Percentiles rank a stretch among this genome's conserved stretches.
Evolutionary conservation across 2,113 vertebrate species (phyloP).

Genomic region (Aviceda subcristata): DNA sequence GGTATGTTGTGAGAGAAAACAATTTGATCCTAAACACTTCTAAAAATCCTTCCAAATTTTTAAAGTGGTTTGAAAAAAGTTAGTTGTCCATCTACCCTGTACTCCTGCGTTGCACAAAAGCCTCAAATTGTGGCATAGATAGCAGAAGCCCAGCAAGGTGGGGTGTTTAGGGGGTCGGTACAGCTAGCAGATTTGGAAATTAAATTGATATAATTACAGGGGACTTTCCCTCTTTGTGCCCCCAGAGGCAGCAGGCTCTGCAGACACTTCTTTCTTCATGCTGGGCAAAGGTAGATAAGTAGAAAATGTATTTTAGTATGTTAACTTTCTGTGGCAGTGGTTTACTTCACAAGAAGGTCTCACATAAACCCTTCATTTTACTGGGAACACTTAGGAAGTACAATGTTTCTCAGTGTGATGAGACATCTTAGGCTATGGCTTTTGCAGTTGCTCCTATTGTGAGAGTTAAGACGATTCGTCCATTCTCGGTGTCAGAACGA

Average conservation of each 20-base stretch:
- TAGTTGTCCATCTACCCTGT: not conserved
- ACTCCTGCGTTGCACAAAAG: not conserved
- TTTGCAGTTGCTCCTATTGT: not conserved
- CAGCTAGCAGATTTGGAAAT: not conserved
- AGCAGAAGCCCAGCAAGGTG: not conserved
- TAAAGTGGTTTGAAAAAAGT: not conserved
- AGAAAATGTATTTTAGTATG: not conserved
- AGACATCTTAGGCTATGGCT: not conserved
- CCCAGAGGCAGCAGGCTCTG: not conserved
- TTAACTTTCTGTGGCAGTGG: not conserved
- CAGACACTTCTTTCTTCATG: not conserved
- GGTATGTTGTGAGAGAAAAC: not conserved
- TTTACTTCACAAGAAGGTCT: not conserved
- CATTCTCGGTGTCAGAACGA: rapidly evolving
- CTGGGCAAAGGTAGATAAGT: not conserved
- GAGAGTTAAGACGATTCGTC: rapidly evolving
- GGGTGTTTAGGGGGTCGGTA: not conserved
- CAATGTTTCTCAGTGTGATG: not conserved
- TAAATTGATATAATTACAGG: not conserved
- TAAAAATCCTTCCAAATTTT: not conserved
- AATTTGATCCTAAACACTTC: not conserved
- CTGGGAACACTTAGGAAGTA: not conserved
- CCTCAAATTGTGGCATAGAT: not conserved
- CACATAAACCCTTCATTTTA: not conserved
- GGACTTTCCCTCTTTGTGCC: not conserved